phyloP scores from a whole-genome alignment of 2,888 invertebrate genomes.

The Coleophora flavipennella region DNA sequence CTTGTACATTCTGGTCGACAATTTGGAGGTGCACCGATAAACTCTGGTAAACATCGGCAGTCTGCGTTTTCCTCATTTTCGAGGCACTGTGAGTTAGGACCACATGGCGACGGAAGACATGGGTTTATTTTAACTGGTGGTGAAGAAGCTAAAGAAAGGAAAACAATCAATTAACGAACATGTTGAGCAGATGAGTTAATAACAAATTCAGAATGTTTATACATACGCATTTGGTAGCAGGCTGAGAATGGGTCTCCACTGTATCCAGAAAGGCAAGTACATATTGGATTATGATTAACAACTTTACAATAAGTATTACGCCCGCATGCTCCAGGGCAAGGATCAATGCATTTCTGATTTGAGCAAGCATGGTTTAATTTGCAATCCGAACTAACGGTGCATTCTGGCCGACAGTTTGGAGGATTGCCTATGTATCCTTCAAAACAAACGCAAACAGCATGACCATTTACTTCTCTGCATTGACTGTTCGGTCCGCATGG shows the following conservation, averaged over 20 bases:
- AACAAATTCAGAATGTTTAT: constrained; percentile 1
- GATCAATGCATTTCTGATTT: constrained; percentile 82
- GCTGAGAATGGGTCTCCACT: constrained; percentile 82
- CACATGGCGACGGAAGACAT: constrained; percentile 78
- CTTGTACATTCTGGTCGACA: constrained; percentile 79
- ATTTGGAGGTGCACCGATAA: constrained; percentile 74
- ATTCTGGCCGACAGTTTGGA: constrained; percentile 84
- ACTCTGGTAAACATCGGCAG: constrained; percentile 77
- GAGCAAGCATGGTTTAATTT: constrained; percentile 79
- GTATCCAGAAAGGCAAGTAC: constrained; percentile 75
- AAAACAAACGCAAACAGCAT: constrained; percentile 82
- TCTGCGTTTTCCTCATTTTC: constrained; percentile 73
- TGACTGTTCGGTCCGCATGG: constrained; percentile 82
- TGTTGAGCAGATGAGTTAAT: neutral
- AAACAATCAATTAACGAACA: neutral
- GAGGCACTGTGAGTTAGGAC: constrained; percentile 75
- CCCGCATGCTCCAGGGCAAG: constrained; percentile 83
- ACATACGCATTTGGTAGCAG: constrained; percentile 70
- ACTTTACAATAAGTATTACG: constrained; percentile 72
- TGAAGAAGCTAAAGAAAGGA: constrained; percentile 30
- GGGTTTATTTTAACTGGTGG: constrained; percentile 59
- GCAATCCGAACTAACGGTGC: constrained; percentile 83
- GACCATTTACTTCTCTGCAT: constrained; percentile 77
- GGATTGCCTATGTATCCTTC: constrained; percentile 78
- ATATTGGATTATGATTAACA: constrained; percentile 78